Evolutionary conservation across 2,113 vertebrate species (phyloP), one percentile per base, ranked within the genome.

Genomic region (Motacilla alba): DNA sequence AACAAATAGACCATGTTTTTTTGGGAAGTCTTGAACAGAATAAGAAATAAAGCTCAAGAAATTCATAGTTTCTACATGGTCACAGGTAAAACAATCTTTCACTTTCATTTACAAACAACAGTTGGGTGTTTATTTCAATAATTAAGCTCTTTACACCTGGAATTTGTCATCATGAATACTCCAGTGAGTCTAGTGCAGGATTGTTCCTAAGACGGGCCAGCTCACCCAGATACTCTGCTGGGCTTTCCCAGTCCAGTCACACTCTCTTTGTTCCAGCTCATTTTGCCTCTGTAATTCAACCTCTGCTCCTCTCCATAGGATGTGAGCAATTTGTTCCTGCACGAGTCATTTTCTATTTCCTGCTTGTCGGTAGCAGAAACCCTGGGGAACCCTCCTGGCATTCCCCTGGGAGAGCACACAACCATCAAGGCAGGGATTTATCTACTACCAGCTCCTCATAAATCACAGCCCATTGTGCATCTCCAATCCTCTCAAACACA

Each of bases 281-380:
- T 72, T 78, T 52, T 55, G 81, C 58, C 84, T 84, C 62, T 95
- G 60, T 75, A 94, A 96, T 76, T 84, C 91, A 91, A 58, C 58
- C 89, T 78, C 81, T 53, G 76, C 73, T 92, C 80, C 83, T 70
- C 73, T 86, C 83, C 70, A 70, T 76, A 89, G 81, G 91, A 95
- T 76, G 69, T 76, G 89, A 95, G 93, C 89, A 94, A 96, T 95
- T 87, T 94, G 81, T 66, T 91, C 87, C 93, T 66, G 80, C 60
- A 55, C 33, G 39, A 90, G 62, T 93, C 73, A 91, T 91, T 31
- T 75, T 94, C 84, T 87, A 18, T 85, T 95, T 96, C 96, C 95
- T 95, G 87, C 94, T 73, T 80, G 74, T 91, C 87, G 79, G 16
- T 8, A 73, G 63, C 87, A 95, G 49, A 87, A 79, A n/a, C 87